Base-by-base conservation (phyloP, 2,113 vertebrate genomes). In the Chroicocephalus ridibundus region DNA sequence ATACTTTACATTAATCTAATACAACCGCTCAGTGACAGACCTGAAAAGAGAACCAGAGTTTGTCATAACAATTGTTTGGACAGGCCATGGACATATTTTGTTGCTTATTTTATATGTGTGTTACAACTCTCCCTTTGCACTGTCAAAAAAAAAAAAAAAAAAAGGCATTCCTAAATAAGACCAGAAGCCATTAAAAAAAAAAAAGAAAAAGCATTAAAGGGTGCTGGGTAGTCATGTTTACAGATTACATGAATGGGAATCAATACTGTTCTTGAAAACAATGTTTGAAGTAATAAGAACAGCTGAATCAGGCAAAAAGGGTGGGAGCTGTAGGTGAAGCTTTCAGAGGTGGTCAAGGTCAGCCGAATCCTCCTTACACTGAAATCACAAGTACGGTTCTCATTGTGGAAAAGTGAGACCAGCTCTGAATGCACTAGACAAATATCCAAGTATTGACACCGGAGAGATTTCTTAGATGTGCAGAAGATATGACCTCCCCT, bases 1-100 rank as follows among this genome's bases (percentile, higher is more conserved):
- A 94, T 96, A 82, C 19, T 79, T 90, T 72, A 71, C 78, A 79
- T 94, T 94, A 76, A 76, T 72, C 61, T 92, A 88, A 85, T n/a
- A 69, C 62, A 80, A 64, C 29, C 1, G 1, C 25, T 55, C 36
- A 44, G 52, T 84, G 77, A 64, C 69, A 82, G 86, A 85, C 40
- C 36, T 82, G 94, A 66, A 82, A 91, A 94, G n/a, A 86, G 49
- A 95, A 82, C 27, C 25, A 32, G 91, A 91, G 47, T 76, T 93
- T 94, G 36, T 76, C 70, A 15, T 44, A 57, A 32, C 75, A 65
- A 60, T 64, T 71, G 32, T 66, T 96, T 88, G 88, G 86, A 93
- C 57, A 77, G 61, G 22, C 25, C 62, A 69, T 0, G 5, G 49
- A 20, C 21, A 16, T 65, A 61, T 86, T 93, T 85, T 72, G 42